Conservation (phyloP, 2,113 vertebrate genomes). For the Hiodon alosoides region DNA sequence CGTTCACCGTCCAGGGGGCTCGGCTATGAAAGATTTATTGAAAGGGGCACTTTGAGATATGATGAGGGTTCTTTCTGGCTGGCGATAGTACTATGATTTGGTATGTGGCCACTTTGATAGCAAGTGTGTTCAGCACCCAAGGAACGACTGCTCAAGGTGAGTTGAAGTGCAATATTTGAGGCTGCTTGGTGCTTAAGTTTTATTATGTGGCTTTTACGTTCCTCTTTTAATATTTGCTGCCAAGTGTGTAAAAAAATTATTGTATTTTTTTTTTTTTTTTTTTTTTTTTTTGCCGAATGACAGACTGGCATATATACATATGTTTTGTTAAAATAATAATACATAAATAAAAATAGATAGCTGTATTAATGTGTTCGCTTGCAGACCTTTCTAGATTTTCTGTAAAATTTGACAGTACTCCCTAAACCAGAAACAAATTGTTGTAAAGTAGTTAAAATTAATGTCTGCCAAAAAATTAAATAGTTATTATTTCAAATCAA, state of each 20-base stretch:
- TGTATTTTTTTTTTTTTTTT: too few species aligned
- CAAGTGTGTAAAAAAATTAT: neutral
- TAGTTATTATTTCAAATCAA: too few species aligned
- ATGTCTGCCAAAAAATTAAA: too few species aligned
- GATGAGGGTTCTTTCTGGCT: conserved; percentile 79
- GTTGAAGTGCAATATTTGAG: conserved; percentile 71
- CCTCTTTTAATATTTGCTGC: conserved; percentile 3
- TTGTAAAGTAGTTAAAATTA: too few species aligned
- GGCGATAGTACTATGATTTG: conserved; percentile 94
- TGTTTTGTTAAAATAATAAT: too few species aligned
- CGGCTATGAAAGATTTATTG: conserved; percentile 53
- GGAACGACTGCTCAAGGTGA: conserved; percentile 97
- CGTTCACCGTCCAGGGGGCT: conserved; percentile 44
- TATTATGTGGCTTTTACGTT: neutral
- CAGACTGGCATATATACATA: too few species aligned
- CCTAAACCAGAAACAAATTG: too few species aligned
- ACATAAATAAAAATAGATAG: neutral
- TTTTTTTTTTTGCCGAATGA: too few species aligned
- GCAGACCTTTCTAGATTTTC: neutral
- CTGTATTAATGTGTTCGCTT: neutral
- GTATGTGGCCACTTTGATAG: conserved; percentile 99
- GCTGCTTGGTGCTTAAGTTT: conserved; percentile 39
- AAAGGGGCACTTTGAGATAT: conserved; percentile 75
- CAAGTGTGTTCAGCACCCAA: conserved; percentile 94
- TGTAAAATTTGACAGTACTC: neutral